Evolutionary conservation across 2,888 invertebrate species (phyloP).

Genomic region (Schizaphis graminum): DNA sequence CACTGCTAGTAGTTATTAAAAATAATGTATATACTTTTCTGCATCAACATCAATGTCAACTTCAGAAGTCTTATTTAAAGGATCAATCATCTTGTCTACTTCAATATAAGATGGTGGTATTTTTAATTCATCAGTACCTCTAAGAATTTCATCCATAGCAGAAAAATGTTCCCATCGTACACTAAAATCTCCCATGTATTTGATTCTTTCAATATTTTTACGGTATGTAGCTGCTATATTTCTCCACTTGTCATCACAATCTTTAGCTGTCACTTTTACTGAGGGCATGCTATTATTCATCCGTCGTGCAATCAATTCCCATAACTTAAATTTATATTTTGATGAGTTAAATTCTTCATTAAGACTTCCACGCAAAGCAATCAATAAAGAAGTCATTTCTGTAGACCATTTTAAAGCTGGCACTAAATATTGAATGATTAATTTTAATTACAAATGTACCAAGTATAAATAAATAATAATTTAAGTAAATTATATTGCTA

Average conservation of each 20-base stretch:
- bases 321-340: slow-evolving; percentile 67
- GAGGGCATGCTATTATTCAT: slow-evolving; percentile 50
- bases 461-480: not conserved
- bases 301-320: slow-evolving; percentile 65
- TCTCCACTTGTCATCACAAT: slow-evolving; percentile 67
- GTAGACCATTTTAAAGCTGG: slow-evolving; percentile 66
- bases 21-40: slow-evolving; percentile 48
- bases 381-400: slow-evolving; percentile 66
- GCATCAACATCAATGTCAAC: not conserved
- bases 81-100: slow-evolving; percentile 44
- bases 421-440: slow-evolving; percentile 52
- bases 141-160: slow-evolving; percentile 67
- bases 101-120: slow-evolving; percentile 53
- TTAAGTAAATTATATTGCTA: not conserved
- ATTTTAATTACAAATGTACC: not conserved
- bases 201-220: slow-evolving; percentile 67
- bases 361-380: slow-evolving; percentile 66
- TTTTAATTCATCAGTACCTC: slow-evolving; percentile 64
- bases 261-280: slow-evolving; percentile 66
- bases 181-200: slow-evolving; percentile 64
- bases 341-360: slow-evolving; percentile 65
- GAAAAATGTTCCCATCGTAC: slow-evolving; percentile 67
- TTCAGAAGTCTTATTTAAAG: not conserved
- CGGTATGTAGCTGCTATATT: slow-evolving; percentile 67
- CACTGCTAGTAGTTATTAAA: not conserved